A percentile compares a stretch with the other conserved stretches of the same genome.
phyloP scores from a whole-genome alignment of 2,113 vertebrate species.

The Periophthalmus modestus region DNA sequence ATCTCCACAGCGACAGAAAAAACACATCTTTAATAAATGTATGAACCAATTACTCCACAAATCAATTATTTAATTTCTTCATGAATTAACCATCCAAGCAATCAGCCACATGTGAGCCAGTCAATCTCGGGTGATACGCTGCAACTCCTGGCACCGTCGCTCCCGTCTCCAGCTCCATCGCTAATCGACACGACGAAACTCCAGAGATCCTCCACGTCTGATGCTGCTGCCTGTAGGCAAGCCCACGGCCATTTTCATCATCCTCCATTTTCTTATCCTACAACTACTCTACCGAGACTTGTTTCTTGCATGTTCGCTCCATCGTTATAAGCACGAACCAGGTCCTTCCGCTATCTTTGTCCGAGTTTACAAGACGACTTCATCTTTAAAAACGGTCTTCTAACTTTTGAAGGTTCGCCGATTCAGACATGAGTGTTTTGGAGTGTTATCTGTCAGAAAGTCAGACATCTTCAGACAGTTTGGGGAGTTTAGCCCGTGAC shows the following conservation, averaged over 20 bases:
- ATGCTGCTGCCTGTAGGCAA: slow-evolving; percentile 41
- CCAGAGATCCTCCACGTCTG: slow-evolving; percentile 15
- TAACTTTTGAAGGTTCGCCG: not conserved
- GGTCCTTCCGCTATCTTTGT: not conserved
- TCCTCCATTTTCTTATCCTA: slow-evolving; percentile 26
- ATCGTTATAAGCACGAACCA: not conserved
- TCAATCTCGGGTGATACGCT: slow-evolving; percentile 51
- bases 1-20: not conserved
- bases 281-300: slow-evolving; percentile 36
- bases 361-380: no score
- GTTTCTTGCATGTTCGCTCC: slow-evolving; percentile 18
- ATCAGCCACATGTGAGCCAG: slow-evolving; percentile 45
- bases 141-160: slow-evolving; percentile 15
- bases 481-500: no score
- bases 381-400: not conserved
- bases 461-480: no score
- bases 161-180: slow-evolving; percentile 28
- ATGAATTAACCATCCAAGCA: slow-evolving; percentile 54
- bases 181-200: slow-evolving; percentile 24
- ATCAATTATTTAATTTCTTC: slow-evolving; percentile 53
- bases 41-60: slow-evolving; percentile 47
- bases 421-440: not conserved
- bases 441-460: no score
- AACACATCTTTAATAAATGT: slow-evolving; percentile 39
- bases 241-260: slow-evolving; percentile 59